Conservation (phyloP, 2,113 vertebrate species). For the Pelmatolapia mariae region DNA sequence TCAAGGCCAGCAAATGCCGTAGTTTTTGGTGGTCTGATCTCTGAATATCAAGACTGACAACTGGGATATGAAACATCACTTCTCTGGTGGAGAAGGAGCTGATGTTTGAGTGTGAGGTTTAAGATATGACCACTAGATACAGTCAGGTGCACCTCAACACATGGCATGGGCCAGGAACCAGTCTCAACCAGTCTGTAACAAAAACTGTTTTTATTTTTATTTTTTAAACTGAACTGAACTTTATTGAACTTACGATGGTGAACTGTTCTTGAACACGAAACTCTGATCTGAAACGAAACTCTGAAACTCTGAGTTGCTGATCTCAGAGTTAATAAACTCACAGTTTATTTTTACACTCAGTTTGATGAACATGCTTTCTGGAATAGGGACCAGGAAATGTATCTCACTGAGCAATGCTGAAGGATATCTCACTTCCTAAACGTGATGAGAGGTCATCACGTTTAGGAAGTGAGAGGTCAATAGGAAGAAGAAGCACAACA, state of each 20-base stretch:
- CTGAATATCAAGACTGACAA: not conserved
- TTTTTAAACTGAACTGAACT: not conserved
- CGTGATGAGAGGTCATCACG: accelerated
- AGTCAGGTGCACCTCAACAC: not conserved
- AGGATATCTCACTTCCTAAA: not conserved
- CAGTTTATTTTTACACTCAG: not conserved
- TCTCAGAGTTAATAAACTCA: not conserved
- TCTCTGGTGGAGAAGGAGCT: not conserved
- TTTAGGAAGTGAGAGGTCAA: not conserved
- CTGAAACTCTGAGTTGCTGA: not conserved
- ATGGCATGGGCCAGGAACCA: accelerated
- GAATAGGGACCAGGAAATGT: not conserved
- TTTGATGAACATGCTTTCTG: not conserved
- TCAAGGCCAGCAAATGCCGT: accelerated
- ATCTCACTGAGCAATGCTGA: not conserved
- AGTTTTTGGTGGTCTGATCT: accelerated
- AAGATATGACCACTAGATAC: not conserved
- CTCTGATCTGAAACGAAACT: not conserved
- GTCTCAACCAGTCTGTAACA: not conserved
- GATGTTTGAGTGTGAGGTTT: not conserved
- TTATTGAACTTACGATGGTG: accelerated
- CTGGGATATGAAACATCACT: not conserved
- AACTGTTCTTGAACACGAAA: accelerated
- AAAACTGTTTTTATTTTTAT: not conserved
- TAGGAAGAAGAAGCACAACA: not conserved